Conservation (phyloP, 2,113 vertebrate genomes). For the Amazona vittata region DNA sequence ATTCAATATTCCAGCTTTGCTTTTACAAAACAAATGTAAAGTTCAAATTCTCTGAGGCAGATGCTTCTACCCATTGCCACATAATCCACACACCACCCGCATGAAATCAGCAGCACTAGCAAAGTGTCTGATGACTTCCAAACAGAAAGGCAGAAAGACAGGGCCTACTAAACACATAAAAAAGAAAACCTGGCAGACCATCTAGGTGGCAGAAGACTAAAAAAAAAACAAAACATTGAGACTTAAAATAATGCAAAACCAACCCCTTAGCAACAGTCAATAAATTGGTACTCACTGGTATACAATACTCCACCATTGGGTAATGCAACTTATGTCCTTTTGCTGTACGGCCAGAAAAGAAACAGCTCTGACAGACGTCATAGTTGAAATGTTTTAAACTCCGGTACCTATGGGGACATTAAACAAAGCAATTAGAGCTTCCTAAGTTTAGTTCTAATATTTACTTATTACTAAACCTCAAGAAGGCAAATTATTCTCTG, state of each 20-base stretch:
- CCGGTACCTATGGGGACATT: constrained; percentile 83
- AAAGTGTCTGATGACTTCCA: not conserved
- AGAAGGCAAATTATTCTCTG: not conserved
- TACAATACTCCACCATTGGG: constrained; percentile 99
- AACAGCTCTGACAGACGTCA: constrained; percentile 97
- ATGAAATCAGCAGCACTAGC: not conserved
- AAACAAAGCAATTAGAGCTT: not conserved
- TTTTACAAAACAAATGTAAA: not conserved
- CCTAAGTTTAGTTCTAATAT: not conserved
- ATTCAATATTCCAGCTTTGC: not conserved
- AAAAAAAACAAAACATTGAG: not conserved
- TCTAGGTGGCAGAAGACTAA: not conserved
- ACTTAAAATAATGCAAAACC: not conserved
- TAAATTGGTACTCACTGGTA: constrained; percentile 84
- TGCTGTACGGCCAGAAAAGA: constrained; percentile 96
- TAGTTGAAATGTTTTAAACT: constrained; percentile 99
- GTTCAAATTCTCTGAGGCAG: not conserved
- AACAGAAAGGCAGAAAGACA: not conserved
- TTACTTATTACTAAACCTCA: not conserved
- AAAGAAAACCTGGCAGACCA: not conserved
- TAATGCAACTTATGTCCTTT: constrained; percentile 98
- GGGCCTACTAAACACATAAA: not conserved
- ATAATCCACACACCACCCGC: not conserved
- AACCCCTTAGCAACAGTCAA: not conserved
- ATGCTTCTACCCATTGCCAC: not conserved